Percentiles rank a stretch among this genome's conserved stretches.
These are phyloP conservation scores for Acleris cristana DNA, from an alignment of 2,888 invertebrate species.

Conservation along the genomic window DNA sequence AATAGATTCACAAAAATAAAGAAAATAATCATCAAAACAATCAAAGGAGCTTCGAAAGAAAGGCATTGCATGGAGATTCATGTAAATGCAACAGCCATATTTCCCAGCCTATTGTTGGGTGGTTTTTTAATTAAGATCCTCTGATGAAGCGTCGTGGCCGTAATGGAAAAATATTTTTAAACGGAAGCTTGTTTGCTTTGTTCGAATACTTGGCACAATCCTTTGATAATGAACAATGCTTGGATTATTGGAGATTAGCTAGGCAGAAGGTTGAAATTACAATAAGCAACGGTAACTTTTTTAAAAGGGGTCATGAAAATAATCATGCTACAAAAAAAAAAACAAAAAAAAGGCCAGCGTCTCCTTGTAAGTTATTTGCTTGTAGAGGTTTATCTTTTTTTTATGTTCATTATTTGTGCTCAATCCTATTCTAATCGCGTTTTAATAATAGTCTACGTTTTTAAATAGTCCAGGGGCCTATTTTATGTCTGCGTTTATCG, in stretches of 20 bases:
- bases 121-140: conserved; percentile 35
- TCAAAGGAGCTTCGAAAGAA: conserved; percentile 11
- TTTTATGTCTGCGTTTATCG: too few species aligned
- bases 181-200: conserved; percentile 36
- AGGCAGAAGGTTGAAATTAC: background rate
- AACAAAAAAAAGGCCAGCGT: too few species aligned
- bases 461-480: too few species aligned
- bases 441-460: too few species aligned
- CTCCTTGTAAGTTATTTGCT: too few species aligned
- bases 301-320: too few species aligned
- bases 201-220: conserved; percentile 18
- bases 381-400: too few species aligned
- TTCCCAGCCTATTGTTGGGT: conserved; percentile 25
- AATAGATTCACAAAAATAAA: conserved; percentile 39
- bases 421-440: too few species aligned
- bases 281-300: too few species aligned
- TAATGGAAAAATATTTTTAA: conserved; percentile 41
- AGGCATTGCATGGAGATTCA: conserved; percentile 42
- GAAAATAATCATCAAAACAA: conserved; percentile 47
- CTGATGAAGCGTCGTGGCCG: conserved; percentile 41
- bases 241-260: background rate
- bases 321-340: too few species aligned
- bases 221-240: background rate
- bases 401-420: too few species aligned
- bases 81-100: conserved; percentile 24